phyloP scores from a whole-genome alignment of 2,797 vertebrate genomes.

The Periparus ater region DNA sequence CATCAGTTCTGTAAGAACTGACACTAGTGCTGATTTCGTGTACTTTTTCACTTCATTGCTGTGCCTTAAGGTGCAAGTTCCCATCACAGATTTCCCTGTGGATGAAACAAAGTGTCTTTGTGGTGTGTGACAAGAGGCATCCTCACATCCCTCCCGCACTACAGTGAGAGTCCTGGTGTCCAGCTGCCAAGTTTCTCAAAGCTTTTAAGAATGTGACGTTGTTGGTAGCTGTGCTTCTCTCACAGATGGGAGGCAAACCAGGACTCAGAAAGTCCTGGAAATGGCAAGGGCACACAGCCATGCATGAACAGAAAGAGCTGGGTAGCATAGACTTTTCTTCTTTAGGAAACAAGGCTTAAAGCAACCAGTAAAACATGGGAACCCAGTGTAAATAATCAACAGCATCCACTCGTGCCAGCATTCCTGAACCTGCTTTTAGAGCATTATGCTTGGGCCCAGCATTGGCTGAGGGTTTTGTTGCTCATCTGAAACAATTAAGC shows the following conservation, averaged over 20 bases:
- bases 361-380: not conserved
- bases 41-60: not conserved
- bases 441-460: not conserved
- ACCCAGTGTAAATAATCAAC: not conserved
- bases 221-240: not conserved
- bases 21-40: not conserved
- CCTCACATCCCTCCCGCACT: rapidly evolving
- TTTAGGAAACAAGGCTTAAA: not conserved
- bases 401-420: not conserved
- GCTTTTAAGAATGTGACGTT: not conserved
- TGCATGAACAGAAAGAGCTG: not conserved
- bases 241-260: rapidly evolving
- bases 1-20: not conserved
- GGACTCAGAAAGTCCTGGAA: not conserved
- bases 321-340: not conserved
- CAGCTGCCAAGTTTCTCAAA: not conserved
- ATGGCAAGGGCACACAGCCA: not conserved
- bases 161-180: not conserved
- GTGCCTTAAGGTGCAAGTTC: not conserved
- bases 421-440: not conserved
- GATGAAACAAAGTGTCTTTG: not conserved
- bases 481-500: not conserved
- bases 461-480: not conserved
- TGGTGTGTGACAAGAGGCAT: not conserved
- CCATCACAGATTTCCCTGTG: not conserved